Conservation (phyloP, 2,888 invertebrate species). For the Ormyrus labotus region DNA sequence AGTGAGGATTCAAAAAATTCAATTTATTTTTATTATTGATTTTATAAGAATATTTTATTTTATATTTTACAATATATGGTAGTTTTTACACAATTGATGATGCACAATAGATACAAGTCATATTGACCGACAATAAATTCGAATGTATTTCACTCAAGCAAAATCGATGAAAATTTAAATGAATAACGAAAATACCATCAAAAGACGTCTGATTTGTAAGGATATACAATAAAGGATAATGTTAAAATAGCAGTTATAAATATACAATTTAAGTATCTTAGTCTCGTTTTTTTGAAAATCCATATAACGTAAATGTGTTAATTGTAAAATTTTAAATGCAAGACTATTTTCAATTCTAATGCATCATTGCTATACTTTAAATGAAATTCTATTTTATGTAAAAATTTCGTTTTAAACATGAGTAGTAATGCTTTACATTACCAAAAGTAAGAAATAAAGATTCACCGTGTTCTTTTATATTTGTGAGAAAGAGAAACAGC, state of each 20-base stretch:
- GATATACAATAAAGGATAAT: neutral
- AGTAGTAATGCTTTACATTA: no score
- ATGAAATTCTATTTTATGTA: neutral
- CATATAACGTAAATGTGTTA: neutral
- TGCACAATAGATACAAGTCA: neutral
- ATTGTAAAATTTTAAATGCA: slow-evolving; percentile 35
- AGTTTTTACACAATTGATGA: neutral
- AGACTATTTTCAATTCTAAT: slow-evolving; percentile 14
- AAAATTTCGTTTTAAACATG: no score
- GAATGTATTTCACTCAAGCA: neutral
- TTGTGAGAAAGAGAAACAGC: neutral
- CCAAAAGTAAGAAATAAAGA: no score
- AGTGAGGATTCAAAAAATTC: neutral
- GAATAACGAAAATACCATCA: neutral
- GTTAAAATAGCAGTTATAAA: neutral
- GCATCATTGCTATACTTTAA: neutral
- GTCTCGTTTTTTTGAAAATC: slow-evolving; percentile 3
- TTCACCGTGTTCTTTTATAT: neutral
- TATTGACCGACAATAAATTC: neutral
- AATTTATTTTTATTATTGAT: neutral
- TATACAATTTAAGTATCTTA: neutral
- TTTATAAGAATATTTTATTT: slow-evolving; percentile 20
- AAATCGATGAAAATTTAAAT: slow-evolving; percentile 11
- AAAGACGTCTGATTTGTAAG: slow-evolving; percentile 1
- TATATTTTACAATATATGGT: slow-evolving; percentile 6